A percentile compares a stretch with the other conserved stretches of the same genome.
Evolutionary conservation across 1,140 invertebrate species (phyloP).

Genomic region (Pachypeltis micranthus): DNA sequence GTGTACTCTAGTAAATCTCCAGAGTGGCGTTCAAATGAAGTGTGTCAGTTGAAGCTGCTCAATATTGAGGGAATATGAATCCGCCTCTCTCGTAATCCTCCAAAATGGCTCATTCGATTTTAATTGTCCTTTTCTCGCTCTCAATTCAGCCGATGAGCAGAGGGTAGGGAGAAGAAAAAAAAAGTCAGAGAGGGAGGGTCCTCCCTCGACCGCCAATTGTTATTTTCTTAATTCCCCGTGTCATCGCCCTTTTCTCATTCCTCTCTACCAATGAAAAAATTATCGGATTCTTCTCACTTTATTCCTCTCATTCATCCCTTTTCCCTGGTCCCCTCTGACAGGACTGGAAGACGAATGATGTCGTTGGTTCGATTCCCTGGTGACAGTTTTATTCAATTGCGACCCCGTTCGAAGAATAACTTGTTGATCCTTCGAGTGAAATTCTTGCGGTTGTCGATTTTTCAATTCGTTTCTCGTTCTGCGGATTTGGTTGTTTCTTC

Average conservation of each 20-base stretch:
- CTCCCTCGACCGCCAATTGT: conserved; percentile 6
- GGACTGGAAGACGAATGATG: neutral
- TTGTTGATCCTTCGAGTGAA: neutral
- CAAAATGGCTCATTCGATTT: neutral
- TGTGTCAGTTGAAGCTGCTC: no score
- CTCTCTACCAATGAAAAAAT: neutral
- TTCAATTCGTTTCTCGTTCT: no score
- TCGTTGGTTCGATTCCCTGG: neutral
- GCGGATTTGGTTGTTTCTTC: no score
- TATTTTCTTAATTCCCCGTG: conserved; percentile 4
- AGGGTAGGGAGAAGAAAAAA: neutral
- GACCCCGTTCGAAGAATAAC: neutral
- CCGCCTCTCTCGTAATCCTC: no score
- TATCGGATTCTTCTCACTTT: neutral
- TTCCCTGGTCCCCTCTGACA: neutral
- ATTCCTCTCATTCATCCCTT: neutral
- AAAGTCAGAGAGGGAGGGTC: neutral
- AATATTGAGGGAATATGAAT: no score
- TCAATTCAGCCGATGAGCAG: neutral
- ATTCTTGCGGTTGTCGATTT: no score
- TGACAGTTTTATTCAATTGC: neutral
- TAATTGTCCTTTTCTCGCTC: neutral
- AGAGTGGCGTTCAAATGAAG: no score
- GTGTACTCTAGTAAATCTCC: no score
- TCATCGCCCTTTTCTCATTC: conserved; percentile 2